phyloP scores from a whole-genome alignment of 2,113 vertebrate genomes.

The Rhea americana region DNA sequence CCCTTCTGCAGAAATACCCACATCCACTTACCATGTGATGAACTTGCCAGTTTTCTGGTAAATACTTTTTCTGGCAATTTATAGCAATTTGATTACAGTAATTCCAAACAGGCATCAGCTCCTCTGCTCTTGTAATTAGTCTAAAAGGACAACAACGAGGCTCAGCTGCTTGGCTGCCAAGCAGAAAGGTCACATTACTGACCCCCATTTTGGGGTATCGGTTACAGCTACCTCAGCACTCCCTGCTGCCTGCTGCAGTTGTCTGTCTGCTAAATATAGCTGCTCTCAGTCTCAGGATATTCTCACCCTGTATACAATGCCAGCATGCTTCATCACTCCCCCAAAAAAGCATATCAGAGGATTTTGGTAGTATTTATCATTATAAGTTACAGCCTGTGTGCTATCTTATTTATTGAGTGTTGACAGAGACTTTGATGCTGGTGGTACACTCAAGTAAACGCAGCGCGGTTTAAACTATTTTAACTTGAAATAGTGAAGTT shows the following conservation, averaged over 20 bases:
- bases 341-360: neutral
- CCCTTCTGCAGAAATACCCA: neutral
- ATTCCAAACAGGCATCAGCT: constrained; percentile 46
- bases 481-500: neutral
- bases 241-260: constrained; percentile 46
- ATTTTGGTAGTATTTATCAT: neutral
- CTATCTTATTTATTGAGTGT: constrained; percentile 6
- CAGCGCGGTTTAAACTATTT: neutral
- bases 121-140: constrained; percentile 52
- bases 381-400: neutral
- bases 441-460: neutral
- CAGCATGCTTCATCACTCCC: neutral
- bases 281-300: constrained; percentile 25
- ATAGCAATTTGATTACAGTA: neutral
- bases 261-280: constrained; percentile 65
- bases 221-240: constrained; percentile 73
- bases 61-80: neutral
- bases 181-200: constrained; percentile 70
- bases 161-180: constrained; percentile 67
- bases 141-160: constrained; percentile 55
- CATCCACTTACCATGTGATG: neutral
- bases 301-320: neutral
- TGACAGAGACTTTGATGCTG: constrained; percentile 31
- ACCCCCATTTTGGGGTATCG: constrained; percentile 70
- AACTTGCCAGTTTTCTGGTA: neutral